phyloP scores from a whole-genome alignment of 2,113 vertebrate species.

The Limnothrissa miodon region DNA sequence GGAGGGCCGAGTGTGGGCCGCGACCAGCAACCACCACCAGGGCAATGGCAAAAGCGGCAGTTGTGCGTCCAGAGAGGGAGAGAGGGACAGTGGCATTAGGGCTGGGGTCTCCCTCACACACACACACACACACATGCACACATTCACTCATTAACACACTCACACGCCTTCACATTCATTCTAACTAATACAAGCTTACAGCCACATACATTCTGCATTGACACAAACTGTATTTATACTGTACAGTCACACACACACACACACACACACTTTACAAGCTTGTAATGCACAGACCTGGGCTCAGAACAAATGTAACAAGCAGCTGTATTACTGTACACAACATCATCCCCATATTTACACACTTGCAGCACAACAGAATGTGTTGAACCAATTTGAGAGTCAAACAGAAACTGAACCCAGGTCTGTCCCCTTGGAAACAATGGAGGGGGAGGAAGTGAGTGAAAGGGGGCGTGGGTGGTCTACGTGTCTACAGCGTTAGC shows the following conservation, averaged over 20 bases:
- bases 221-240: too few species aligned
- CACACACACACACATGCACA: constrained; percentile 16
- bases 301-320: neutral
- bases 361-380: neutral
- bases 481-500: neutral
- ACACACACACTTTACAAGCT: constrained; percentile 1
- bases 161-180: neutral
- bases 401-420: neutral
- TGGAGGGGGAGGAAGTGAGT: neutral
- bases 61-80: constrained; percentile 56
- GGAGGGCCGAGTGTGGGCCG: neutral
- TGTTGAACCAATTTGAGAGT: neutral
- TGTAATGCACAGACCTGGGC: constrained; percentile 3
- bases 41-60: constrained; percentile 62
- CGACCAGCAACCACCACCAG: constrained; percentile 48
- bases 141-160: neutral
- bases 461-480: constrained; percentile 14
- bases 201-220: neutral
- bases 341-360: neutral
- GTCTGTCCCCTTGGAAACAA: neutral
- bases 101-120: constrained; percentile 37
- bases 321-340: neutral
- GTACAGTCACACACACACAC: neutral
- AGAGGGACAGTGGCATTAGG: constrained; percentile 71
- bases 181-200: constrained; percentile 20